Conservation (phyloP, 2,113 vertebrate species). For the Brachyistius frenatus region DNA sequence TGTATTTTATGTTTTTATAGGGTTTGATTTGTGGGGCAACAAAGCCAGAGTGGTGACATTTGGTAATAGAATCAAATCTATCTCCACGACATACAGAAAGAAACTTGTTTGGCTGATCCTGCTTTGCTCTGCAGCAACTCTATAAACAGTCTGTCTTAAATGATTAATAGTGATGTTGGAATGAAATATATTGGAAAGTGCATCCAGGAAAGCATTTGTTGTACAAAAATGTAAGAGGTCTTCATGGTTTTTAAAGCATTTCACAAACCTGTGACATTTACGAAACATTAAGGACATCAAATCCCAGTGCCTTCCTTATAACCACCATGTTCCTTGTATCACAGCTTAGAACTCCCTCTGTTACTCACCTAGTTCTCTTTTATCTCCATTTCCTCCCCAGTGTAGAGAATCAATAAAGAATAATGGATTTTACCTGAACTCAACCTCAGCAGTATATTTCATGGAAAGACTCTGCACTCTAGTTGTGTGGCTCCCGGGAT, state of each 20-base stretch:
- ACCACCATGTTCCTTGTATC: conserved; percentile 10
- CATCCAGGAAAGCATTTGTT: not conserved
- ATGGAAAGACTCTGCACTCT: conserved; percentile 17
- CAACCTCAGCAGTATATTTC: conserved; percentile 26
- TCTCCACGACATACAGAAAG: conserved; percentile 1
- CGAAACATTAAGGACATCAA: not conserved
- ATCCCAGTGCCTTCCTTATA: not conserved
- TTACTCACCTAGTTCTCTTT: conserved; percentile 33
- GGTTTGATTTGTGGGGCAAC: conserved; percentile 1
- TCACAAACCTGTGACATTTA: not conserved
- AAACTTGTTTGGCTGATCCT: conserved; percentile 18
- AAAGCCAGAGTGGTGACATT: not conserved
- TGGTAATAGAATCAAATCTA: conserved; percentile 16
- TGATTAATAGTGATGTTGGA: conserved; percentile 45
- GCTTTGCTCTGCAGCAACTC: conserved; percentile 20
- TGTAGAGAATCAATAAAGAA: conserved; percentile 53
- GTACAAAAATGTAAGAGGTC: not conserved
- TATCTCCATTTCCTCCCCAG: conserved; percentile 30
- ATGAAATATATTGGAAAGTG: conserved; percentile 24
- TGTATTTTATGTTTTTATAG: too few species aligned
- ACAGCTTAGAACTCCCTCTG: conserved; percentile 10
- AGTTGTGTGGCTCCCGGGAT: not conserved
- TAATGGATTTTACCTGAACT: conserved; percentile 50
- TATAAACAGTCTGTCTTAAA: conserved; percentile 47
- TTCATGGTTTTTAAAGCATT: too few species aligned